Base-by-base conservation (phyloP, 2,797 vertebrate species). In the Falco peregrinus region DNA sequence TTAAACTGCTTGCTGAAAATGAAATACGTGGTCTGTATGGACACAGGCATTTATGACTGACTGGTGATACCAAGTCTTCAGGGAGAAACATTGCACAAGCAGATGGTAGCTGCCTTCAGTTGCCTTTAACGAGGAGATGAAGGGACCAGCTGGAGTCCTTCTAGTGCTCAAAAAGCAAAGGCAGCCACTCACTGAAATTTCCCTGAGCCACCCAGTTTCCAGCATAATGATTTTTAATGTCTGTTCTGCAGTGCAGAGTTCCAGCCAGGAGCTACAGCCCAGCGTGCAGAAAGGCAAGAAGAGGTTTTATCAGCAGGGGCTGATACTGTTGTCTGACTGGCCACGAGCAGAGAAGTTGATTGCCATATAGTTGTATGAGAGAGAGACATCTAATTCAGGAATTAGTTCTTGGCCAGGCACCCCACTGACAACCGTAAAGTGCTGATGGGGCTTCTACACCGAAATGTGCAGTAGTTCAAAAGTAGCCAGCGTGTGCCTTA, bases 101-200 rank as follows among this genome's bases (percentile, higher is more conserved):
- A 94, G 85, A 82, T 95, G 95, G 93, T 65, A 88, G 85, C 80
- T 94, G 76, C 39, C 76, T 84, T 91, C 87, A 65, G 47, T 84
- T 94, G 82, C 82, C 59, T 87, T 84, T 76, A 85, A 81, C 87
- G 67, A 73, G 73, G 79, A 93, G 74, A 84, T 0, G 33, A 91
- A 81, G 69, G n/a, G 18, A 84, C 73, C 85, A 88, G 92, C 89
- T 95, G 89, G 82, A 94, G 45, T 4, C 74, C 39, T 73, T 39
- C 76, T 65, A 71, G 74, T 65, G 63, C 87, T 81, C 54, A 5
- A 86, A 95, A 73, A 81, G 53, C 48, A 77, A 86, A 94, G 74
- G 35, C 73, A 92, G 54, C 6, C 64, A 26, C 59, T 94, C 83
- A 69, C 1, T 33, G 47, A 43, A 79, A 92, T 90, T 96, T 95